Evolutionary conservation across 37 sponge, comb jelly and placozoan genomes (phyloP).

Genomic region (Theonella swinhoei): DNA sequence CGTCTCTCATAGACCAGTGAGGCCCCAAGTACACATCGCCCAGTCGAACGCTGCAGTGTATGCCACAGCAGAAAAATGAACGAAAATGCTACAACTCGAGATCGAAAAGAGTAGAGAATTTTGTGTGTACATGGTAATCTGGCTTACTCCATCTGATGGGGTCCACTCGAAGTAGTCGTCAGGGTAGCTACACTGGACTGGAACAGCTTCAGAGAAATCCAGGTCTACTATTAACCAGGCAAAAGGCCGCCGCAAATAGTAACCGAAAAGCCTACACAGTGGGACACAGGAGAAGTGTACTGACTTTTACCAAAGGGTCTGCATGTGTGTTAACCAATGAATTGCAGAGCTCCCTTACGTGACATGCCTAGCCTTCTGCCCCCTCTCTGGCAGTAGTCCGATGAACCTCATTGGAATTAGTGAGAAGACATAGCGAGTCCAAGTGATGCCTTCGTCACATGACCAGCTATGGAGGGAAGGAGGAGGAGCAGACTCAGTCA

Average conservation of each 20-base stretch:
- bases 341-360: background rate
- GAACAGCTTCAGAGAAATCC: background rate
- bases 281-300: background rate
- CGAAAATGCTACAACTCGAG: constrained; percentile 29
- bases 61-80: background rate
- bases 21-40: constrained; percentile 30
- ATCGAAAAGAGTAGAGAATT: constrained; percentile 23
- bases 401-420: background rate
- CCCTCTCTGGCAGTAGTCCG: constrained; percentile 5
- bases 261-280: background rate
- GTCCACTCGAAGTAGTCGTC: constrained; percentile 23
- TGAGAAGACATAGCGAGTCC: background rate
- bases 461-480: background rate
- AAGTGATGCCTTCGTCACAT: constrained; percentile 25
- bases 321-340: background rate
- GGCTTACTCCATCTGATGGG: constrained; percentile 24
- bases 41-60: background rate
- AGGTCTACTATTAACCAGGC: constrained; percentile 20
- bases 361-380: constrained; percentile 17
- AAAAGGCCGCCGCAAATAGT: background rate
- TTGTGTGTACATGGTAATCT: background rate
- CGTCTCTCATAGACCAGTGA: constrained; percentile 3
- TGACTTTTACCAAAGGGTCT: background rate
- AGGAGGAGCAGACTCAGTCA: too few relatives aligned
- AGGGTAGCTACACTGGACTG: background rate